A percentile compares a stretch with the other conserved stretches of the same genome.
Conservation (phyloP, 2,113 vertebrate genomes). For the Myrmecophaga tridactyla region DNA sequence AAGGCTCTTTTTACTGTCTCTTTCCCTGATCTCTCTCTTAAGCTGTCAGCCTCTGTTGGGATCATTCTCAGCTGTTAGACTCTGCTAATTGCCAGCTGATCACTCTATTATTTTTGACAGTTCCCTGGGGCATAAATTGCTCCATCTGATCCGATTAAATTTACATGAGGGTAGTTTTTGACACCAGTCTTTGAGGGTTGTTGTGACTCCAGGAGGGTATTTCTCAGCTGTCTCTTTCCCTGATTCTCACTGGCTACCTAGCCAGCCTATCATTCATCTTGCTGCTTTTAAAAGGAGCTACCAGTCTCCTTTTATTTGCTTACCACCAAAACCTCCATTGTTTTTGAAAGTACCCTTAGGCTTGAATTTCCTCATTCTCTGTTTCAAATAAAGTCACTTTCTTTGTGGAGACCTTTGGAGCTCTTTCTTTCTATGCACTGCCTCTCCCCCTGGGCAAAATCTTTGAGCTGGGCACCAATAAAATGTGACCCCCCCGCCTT, state of each 20-base stretch:
- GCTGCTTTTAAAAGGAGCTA: background rate
- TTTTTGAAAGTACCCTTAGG: background rate
- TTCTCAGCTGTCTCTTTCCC: background rate
- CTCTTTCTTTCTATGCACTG: background rate
- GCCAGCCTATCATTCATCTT: background rate
- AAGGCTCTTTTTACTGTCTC: background rate
- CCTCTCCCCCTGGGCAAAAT: background rate
- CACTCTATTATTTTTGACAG: background rate
- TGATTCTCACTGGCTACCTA: background rate
- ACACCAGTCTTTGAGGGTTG: background rate
- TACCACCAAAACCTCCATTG: background rate
- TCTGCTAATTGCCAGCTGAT: background rate
- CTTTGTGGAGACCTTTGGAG: background rate
- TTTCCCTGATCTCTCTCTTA: background rate
- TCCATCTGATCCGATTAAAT: background rate
- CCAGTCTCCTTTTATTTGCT: background rate
- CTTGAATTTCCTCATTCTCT: background rate
- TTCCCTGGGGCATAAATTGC: background rate
- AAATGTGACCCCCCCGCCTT: background rate
- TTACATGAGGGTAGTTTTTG: background rate
- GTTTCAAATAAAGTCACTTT: slow-evolving; percentile 9
- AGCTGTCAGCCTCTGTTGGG: background rate
- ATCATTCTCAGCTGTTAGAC: background rate
- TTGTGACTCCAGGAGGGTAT: background rate
- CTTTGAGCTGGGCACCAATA: background rate